Conservation (phyloP, 1,140 invertebrate genomes). For the Drosophila willistoni region DNA sequence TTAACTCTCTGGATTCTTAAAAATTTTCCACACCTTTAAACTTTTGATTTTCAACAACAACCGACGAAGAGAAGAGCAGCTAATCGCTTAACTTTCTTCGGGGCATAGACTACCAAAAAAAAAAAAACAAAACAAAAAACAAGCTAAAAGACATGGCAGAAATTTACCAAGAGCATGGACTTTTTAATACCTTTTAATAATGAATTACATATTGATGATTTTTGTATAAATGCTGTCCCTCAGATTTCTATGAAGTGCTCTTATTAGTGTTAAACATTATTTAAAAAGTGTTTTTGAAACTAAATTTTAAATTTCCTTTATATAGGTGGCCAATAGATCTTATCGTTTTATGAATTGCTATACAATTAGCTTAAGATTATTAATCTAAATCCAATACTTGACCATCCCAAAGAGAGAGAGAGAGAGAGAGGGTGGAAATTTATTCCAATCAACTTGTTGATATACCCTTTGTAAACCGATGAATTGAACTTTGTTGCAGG, state of each 20-base stretch:
- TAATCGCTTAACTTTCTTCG: slow-evolving; percentile 52
- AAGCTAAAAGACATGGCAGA: neutral
- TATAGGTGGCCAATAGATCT: no score
- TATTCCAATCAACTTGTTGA: neutral
- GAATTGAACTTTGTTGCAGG: neutral
- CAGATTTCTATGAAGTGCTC: no score
- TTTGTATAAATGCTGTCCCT: no score
- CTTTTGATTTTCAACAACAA: neutral
- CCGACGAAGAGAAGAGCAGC: neutral
- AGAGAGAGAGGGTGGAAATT: no score
- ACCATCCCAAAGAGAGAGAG: no score
- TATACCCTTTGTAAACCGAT: neutral
- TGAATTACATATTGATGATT: no score
- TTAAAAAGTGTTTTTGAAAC: no score
- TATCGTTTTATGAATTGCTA: no score
- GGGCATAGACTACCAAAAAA: slow-evolving; percentile 29
- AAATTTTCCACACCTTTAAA: slow-evolving; percentile 1
- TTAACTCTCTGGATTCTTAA: neutral
- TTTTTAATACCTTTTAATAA: neutral
- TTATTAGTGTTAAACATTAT: no score
- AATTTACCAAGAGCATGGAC: neutral
- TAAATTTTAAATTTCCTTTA: no score
- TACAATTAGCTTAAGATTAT: no score
- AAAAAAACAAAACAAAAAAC: neutral
- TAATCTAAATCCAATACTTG: no score